Evolutionary conservation across 2,113 vertebrate species (phyloP).

Genomic region (Pipa parva): DNA sequence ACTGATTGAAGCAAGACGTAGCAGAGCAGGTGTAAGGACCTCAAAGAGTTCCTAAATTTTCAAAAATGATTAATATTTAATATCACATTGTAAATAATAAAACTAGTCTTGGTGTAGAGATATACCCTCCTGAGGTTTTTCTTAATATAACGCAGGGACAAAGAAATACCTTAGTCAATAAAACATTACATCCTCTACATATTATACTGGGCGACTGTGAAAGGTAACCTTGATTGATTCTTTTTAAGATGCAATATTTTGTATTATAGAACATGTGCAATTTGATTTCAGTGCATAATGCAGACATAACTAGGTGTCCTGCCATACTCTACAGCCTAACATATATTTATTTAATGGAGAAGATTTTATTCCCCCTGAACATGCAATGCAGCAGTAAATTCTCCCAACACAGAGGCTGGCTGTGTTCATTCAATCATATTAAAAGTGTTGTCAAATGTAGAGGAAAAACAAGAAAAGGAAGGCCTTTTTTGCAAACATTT

Average conservation of each 20-base stretch:
- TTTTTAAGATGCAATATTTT: not conserved
- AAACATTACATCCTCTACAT: too few species aligned
- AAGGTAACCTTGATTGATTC: not conserved
- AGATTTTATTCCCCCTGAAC: conserved; percentile 31
- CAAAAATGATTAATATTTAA: too few species aligned
- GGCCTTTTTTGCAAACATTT: conserved; percentile 14
- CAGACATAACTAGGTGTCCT: not conserved
- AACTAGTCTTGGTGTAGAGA: too few species aligned
- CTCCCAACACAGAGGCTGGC: not conserved
- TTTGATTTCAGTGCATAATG: not conserved
- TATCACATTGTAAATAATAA: too few species aligned
- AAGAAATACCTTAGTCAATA: too few species aligned
- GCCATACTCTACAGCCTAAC: not conserved
- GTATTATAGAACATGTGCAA: not conserved
- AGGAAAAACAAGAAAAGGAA: conserved; percentile 7
- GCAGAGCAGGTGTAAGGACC: too few species aligned
- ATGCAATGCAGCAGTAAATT: conserved; percentile 29
- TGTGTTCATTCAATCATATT: conserved; percentile 2
- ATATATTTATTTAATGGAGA: conserved; percentile 22
- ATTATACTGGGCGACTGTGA: not conserved
- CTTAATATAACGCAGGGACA: too few species aligned
- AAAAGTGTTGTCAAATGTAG: conserved; percentile 28
- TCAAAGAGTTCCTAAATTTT: too few species aligned
- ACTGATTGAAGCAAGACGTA: too few species aligned
- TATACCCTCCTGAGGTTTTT: too few species aligned